phyloP scores from a whole-genome alignment of 2,888 invertebrate genomes.

The Scaptomyza parva region DNA sequence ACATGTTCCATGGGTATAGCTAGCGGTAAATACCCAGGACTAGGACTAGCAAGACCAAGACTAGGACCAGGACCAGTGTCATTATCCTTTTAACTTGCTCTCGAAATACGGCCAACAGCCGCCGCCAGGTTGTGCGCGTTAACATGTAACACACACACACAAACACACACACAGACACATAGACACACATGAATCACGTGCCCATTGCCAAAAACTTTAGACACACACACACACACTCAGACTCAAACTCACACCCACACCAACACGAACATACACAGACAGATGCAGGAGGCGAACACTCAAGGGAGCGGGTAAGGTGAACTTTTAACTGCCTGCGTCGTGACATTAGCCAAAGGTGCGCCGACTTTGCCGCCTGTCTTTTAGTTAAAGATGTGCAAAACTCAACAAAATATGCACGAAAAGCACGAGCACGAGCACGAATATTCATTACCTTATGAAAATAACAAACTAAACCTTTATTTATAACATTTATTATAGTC shows the following conservation, averaged over 20 bases:
- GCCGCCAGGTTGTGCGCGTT: conserved; percentile 61
- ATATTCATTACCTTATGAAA: too few relatives aligned
- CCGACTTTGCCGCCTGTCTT: conserved; percentile 51
- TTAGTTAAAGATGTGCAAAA: conserved; percentile 33
- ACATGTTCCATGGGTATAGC: conserved; percentile 38
- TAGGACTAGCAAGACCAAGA: conserved; percentile 1
- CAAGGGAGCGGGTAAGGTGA: conserved; percentile 48
- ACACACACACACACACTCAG: conserved; percentile 37
- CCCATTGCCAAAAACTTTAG: conserved; percentile 51
- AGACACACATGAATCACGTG: conserved; percentile 42
- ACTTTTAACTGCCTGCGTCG: conserved; percentile 71
- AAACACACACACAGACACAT: conserved; percentile 23
- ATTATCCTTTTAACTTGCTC: conserved; percentile 78
- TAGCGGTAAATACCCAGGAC: conserved; percentile 62
- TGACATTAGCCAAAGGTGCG: conserved; percentile 75
- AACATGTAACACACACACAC: conserved; percentile 47
- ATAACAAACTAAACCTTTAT: not conserved
- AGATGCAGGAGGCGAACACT: conserved; percentile 19
- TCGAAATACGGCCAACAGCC: conserved; percentile 51
- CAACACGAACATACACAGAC: conserved; percentile 2
- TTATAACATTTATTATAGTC: not conserved
- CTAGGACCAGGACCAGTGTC: conserved; percentile 63
- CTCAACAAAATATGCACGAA: not conserved
- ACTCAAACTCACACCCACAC: conserved; percentile 18
- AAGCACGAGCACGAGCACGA: conserved; percentile 1